These are phyloP conservation scores for Gastrophryne carolinensis DNA, from an alignment of 2,797 vertebrate species.

Conservation along the genomic window DNA sequence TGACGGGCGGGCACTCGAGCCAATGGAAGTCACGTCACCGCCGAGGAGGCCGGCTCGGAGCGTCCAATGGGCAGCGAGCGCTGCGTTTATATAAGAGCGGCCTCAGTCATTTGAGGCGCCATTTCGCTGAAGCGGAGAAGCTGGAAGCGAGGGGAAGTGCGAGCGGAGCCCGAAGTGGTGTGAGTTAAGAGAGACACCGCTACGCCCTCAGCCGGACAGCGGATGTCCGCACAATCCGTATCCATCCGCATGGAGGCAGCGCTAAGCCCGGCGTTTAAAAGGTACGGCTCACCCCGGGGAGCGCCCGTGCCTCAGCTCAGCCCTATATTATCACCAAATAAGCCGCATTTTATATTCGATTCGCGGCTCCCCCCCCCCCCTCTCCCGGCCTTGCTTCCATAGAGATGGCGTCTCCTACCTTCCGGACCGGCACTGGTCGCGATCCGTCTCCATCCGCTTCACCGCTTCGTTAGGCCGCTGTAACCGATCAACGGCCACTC, in stretches of 20 bases:
- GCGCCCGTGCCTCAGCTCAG: conserved; percentile 44
- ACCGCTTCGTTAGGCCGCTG: too few species aligned
- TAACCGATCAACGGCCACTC: fast-evolving
- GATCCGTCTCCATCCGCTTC: conserved; percentile 1
- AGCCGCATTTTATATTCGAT: background rate
- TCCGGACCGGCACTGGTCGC: background rate
- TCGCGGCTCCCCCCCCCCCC: background rate
- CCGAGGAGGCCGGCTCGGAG: conserved; percentile 25
- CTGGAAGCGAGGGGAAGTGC: conserved; percentile 9
- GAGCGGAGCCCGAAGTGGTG: conserved; percentile 54
- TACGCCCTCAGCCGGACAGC: conserved; percentile 55
- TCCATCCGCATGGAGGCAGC: conserved; percentile 87
- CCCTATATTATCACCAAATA: background rate
- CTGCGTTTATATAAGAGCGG: conserved; percentile 77
- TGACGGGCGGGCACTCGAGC: conserved; percentile 53
- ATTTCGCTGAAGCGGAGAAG: conserved; percentile 85
- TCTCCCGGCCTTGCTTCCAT: conserved; percentile 32
- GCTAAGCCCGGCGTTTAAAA: conserved; percentile 77
- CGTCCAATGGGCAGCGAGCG: conserved; percentile 67
- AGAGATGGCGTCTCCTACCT: conserved; percentile 31
- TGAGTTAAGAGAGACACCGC: conserved; percentile 53
- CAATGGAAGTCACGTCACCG: conserved; percentile 63
- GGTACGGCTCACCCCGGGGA: conserved; percentile 74
- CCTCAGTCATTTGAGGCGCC: conserved; percentile 83
- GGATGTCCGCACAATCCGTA: conserved; percentile 79